Conservation (phyloP, 2,888 invertebrate species). For the Thera obeliscata region DNA sequence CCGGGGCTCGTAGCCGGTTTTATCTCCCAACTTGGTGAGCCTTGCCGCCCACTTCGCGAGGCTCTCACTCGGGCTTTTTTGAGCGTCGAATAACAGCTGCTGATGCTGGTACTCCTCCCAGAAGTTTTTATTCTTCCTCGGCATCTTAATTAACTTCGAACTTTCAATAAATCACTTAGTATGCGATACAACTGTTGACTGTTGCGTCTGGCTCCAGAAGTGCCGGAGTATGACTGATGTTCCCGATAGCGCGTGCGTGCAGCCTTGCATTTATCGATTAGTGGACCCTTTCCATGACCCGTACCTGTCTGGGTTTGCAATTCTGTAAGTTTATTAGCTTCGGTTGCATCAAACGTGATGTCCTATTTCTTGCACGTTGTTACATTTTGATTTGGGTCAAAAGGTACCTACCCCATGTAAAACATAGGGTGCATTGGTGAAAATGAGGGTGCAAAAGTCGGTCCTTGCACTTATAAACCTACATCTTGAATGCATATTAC, state of each 20-base stretch:
- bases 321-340: neutral
- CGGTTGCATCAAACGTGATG: neutral
- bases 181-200: neutral
- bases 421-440: too few species aligned
- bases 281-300: constrained; percentile 12
- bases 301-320: constrained; percentile 15
- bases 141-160: constrained; percentile 4
- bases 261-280: constrained; percentile 28
- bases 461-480: too few species aligned
- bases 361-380: neutral
- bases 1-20: neutral
- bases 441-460: too few species aligned
- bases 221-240: constrained; percentile 14
- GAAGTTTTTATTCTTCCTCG: neutral
- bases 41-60: constrained; percentile 21
- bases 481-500: too few species aligned
- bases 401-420: too few species aligned
- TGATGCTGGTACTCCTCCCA: neutral
- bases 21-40: constrained; percentile 10
- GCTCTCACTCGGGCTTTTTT: constrained; percentile 5
- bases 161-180: neutral
- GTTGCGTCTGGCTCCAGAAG: neutral
- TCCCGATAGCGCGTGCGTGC: constrained; percentile 28
- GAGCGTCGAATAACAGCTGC: constrained; percentile 13
- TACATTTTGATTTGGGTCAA: too few species aligned